Percentiles rank a stretch among this genome's conserved stretches.
Conservation (phyloP, 2,888 invertebrate genomes). For the Keiferia lycopersicella region DNA sequence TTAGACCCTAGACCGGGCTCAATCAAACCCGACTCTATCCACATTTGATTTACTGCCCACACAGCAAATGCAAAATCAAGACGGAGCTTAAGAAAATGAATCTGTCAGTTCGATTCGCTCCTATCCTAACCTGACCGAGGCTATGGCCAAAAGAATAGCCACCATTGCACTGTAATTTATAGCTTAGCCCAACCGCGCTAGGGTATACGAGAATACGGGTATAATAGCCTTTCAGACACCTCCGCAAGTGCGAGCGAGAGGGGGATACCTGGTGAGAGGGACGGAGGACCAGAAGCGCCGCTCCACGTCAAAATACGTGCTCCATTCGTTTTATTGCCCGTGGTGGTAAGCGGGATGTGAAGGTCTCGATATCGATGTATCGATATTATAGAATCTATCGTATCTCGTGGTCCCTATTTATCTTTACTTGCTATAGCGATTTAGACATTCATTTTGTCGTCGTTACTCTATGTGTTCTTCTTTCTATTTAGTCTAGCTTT, state of each 20-base stretch:
- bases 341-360: conserved; percentile 51
- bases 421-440: no score
- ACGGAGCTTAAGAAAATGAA: conserved; percentile 46
- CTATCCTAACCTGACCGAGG: conserved; percentile 52
- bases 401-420: no score
- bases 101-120: conserved; percentile 59
- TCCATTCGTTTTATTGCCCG: conserved; percentile 79
- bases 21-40: neutral
- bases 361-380: conserved; percentile 39
- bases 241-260: conserved; percentile 59
- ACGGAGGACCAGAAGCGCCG: conserved; percentile 78
- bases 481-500: no score
- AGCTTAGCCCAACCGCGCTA: conserved; percentile 64
- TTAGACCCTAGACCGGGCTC: no score
- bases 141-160: conserved; percentile 67
- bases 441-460: no score
- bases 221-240: conserved; percentile 78
- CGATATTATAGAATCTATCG: no score
- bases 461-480: no score
- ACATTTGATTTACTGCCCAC: conserved; percentile 13
- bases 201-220: conserved; percentile 44
- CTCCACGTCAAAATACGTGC: conserved; percentile 81
- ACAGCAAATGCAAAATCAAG: conserved; percentile 25
- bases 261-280: conserved; percentile 51
- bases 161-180: conserved; percentile 79